Evolutionary conservation across 2,797 vertebrate genomes (phyloP), one percentile per base, ranked within the genome.

Genomic region (Dermochelys coriacea): DNA sequence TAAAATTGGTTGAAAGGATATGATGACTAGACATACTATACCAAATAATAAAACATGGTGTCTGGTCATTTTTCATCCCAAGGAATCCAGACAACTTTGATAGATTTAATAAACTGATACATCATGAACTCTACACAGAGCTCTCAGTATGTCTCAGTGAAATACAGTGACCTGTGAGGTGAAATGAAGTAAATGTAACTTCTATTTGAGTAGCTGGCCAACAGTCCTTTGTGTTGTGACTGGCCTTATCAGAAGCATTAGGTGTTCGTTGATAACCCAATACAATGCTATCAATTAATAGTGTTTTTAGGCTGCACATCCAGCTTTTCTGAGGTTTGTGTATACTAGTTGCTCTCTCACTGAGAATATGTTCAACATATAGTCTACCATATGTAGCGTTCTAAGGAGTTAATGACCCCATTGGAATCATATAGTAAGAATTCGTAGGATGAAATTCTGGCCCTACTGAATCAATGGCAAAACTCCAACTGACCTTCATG

Each of bases 221-320:
- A 2, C 57, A 55, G 2, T 84, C 9, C 25, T 86, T 86, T 88
- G 37, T 8, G 5, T 47, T 86, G 12, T 15, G 84, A 27, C 5
- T 88, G 64, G 0, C 0, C 82, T 7, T 68, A 49, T 82, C 12
- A 11, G 19, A 55, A 12, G 1, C 45, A 5, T 68, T 82, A 86
- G 25, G 5, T 92, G 81, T 59, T n/a, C 54, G 74, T 1, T 1
- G n/a, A 14, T 34, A 83, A 75, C 16, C 54, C 86, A 27, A 1
- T 37, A 2, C 10, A 52, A 2, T 47, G 25, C 29, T 57, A 64
- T 25, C 3, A 54, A 12, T 52, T 54, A 82, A 49, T 1, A 37
- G 1, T 19, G 12, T 54, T 86, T 87, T 87, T 74, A 71, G 77
- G 11, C 41, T 77, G 29, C 16, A 57, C 2, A 1, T n/a, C 84